Conservation (phyloP, 2,888 invertebrate genomes). For the Torymus tubicola region DNA sequence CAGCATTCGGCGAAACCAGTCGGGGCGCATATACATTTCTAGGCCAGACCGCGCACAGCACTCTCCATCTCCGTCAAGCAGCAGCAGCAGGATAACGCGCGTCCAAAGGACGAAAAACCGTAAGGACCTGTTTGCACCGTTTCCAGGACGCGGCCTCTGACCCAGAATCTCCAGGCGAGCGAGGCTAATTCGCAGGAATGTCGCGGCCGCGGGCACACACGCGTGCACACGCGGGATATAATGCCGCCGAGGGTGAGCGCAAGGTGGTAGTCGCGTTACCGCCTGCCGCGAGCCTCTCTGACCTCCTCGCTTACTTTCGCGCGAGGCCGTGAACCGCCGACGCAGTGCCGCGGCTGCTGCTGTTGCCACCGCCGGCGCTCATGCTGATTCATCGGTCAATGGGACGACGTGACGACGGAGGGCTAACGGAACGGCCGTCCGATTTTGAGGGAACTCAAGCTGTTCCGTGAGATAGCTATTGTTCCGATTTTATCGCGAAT, state of each 20-base stretch:
- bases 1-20: neutral
- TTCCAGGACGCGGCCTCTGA: conserved; percentile 48
- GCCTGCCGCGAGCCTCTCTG: conserved; percentile 2
- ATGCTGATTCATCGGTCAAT: conserved; percentile 49
- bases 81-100: neutral
- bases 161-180: conserved; percentile 32
- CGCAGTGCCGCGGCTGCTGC: no score
- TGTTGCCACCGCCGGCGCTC: neutral
- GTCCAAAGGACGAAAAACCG: conserved; percentile 59
- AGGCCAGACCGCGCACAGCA: neutral
- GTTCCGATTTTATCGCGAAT: neutral
- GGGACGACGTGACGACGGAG: conserved; percentile 1
- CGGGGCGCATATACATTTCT: conserved; percentile 6
- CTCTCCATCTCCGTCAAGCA: no score
- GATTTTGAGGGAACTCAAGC: neutral
- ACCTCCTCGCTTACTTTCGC: conserved; percentile 54
- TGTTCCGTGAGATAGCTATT: neutral
- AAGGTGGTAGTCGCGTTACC: conserved; percentile 42
- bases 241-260: conserved; percentile 48
- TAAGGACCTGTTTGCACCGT: conserved; percentile 59
- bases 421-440: conserved; percentile 3
- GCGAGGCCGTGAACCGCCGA: neutral
- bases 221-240: no score
- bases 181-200: conserved; percentile 21
- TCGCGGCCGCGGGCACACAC: neutral